Conservation (phyloP, 2,113 vertebrate genomes). For the Bolborhynchus lineola region DNA sequence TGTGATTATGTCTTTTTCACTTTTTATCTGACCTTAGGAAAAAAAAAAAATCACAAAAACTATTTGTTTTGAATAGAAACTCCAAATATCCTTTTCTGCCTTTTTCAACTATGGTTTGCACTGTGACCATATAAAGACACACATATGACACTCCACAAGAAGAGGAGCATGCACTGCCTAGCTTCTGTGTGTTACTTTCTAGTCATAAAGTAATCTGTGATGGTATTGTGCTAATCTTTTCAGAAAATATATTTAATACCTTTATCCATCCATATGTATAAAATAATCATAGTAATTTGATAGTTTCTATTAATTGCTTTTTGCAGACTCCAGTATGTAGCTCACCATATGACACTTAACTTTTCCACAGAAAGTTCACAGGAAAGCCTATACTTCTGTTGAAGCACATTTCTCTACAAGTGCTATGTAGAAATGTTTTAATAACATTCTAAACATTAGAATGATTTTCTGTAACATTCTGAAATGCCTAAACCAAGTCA, state of each 20-base stretch:
- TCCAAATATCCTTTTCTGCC: background rate
- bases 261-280: background rate
- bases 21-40: background rate
- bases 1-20: background rate
- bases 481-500: background rate
- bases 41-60: fast-evolving
- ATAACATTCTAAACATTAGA: background rate
- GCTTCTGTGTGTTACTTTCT: background rate
- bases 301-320: background rate
- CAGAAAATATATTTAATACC: background rate
- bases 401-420: background rate
- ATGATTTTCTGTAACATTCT: background rate
- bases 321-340: background rate
- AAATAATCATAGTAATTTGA: background rate
- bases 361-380: background rate
- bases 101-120: background rate
- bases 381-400: background rate
- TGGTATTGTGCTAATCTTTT: background rate
- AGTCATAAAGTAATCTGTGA: background rate
- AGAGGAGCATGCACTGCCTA: background rate
- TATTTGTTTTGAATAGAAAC: background rate
- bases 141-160: background rate
- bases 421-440: background rate
- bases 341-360: background rate
- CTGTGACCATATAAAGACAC: background rate